These are phyloP conservation scores for Catajapyx aquilonaris DNA, from an alignment of 1,140 invertebrate genomes.

Conservation along the genomic window DNA sequence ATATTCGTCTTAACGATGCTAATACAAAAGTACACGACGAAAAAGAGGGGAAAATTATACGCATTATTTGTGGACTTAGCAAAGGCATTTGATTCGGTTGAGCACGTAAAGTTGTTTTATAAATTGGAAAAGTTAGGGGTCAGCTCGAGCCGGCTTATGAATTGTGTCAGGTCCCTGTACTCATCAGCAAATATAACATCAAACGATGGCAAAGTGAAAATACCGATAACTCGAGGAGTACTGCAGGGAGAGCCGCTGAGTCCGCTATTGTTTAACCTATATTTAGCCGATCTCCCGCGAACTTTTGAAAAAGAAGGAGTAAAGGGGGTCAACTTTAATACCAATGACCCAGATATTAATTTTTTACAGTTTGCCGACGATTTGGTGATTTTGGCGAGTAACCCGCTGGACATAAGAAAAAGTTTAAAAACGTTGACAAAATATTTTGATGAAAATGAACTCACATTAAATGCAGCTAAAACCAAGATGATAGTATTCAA, in stretches of 20 bases:
- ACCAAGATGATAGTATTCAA: conserved; percentile 13
- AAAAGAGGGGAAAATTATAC: conserved; percentile 9
- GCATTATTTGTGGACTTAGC: conserved; percentile 13
- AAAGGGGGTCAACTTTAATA: conserved; percentile 4
- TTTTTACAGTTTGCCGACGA: too few relatives aligned
- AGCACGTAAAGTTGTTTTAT: conserved; percentile 11
- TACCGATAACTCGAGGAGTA: conserved; percentile 10
- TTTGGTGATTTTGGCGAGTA: too few relatives aligned
- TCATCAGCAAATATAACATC: conserved; percentile 7
- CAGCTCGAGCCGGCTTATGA: conserved; percentile 11
- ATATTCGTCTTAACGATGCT: conserved; percentile 7
- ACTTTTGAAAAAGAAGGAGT: conserved; percentile 3
- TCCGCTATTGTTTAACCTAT: conserved; percentile 11
- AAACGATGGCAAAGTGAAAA: neutral
- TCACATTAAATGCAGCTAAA: conserved; percentile 12
- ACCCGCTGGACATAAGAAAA: conserved; percentile 3
- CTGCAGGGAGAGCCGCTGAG: conserved; percentile 12
- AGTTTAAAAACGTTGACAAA: too few relatives aligned
- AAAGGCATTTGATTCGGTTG: conserved; percentile 11
- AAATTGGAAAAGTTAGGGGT: conserved; percentile 11
- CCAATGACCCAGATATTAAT: too few relatives aligned
- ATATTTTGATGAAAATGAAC: conserved; percentile 4
- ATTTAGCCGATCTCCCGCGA: conserved; percentile 10
- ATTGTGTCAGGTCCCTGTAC: conserved; percentile 10
- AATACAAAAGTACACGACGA: conserved; percentile 7